Percentiles rank a stretch among this genome's conserved stretches.
phyloP scores from a whole-genome alignment of 2,113 vertebrate species.

The Percopsis transmontana region DNA sequence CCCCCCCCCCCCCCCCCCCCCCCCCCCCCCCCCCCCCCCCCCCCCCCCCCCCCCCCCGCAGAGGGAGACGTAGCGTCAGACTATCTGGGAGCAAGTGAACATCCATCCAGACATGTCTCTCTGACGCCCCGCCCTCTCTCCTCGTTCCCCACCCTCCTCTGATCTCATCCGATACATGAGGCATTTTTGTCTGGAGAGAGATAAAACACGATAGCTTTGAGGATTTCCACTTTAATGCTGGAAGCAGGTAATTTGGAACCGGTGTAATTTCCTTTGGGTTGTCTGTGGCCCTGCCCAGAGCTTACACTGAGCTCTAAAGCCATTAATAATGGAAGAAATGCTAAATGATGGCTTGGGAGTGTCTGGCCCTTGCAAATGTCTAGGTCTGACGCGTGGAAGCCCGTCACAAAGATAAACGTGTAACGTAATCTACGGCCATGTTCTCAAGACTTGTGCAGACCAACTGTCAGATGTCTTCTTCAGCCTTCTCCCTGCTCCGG shows the following conservation, averaged over 20 bases:
- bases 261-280: conserved; percentile 7
- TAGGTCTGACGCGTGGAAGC: too few species aligned
- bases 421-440: too few species aligned
- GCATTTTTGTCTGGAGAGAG: not conserved
- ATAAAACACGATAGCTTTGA: not conserved
- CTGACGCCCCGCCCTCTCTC: not conserved
- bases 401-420: too few species aligned
- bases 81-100: conserved; percentile 34
- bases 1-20: too few species aligned
- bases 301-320: not conserved
- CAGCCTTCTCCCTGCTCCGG: too few species aligned
- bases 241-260: not conserved
- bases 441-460: too few species aligned
- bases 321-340: not conserved
- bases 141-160: not conserved
- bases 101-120: not conserved
- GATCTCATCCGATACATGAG: not conserved
- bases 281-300: not conserved
- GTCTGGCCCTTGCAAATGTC: not conserved
- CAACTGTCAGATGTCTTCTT: too few species aligned
- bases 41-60: too few species aligned
- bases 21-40: too few species aligned
- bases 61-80: conserved; percentile 56
- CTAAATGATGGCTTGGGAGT: not conserved
- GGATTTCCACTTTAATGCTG: not conserved